Base-by-base conservation (phyloP, 1,140 invertebrate genomes). In the Diabrotica undecimpunctata region DNA sequence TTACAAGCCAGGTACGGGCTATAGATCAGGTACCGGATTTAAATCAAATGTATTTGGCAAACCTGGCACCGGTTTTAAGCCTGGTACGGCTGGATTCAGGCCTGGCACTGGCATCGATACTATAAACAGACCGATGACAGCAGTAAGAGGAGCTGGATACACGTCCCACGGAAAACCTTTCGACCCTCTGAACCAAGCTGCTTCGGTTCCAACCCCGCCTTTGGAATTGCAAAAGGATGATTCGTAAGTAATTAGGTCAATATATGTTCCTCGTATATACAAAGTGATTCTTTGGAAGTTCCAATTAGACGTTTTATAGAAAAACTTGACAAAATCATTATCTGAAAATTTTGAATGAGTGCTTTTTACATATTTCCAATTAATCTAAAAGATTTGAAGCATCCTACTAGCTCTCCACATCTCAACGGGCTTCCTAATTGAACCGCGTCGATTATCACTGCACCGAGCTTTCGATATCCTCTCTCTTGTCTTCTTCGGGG, bases 81-180 rank as follows among this genome's bases (percentile, higher is more conserved):
- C 69, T 39, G 72, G 70, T 0, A 72, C 74, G 0, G 8, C 41
- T 5, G 71, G 69, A 14, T 77, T 76, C 54, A 65, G 76, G 50
- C 75, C 76, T 36, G 70, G 65, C 6, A 77, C 75, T 13, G 68
- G 67, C 6, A 39, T 63, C 9, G 73, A 70, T 52, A 53, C 66
- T 14, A 67, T 78, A 6, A 78, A 71, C 50, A 61, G 96, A 64
- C 96, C 96, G 8, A 95, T 97, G 85, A 98, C 97, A 9, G 96
- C 96, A 14, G 92, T 98, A n/a, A 83, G 92, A 63, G 96, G 93
- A 9, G 96, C 94, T 51, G 96, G 97, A 5, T 98, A 95, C 77
- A 96, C 93, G 5, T 86, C 85, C 65, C 80, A 79, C 54, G 82
- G 79, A 66, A 85, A 85, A 72, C 83, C 82, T 68, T 94, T 94